Evolutionary conservation across 92 coral and sea anemone genomes (phyloP).

Genomic region (Palythoa heliodiscus): DNA sequence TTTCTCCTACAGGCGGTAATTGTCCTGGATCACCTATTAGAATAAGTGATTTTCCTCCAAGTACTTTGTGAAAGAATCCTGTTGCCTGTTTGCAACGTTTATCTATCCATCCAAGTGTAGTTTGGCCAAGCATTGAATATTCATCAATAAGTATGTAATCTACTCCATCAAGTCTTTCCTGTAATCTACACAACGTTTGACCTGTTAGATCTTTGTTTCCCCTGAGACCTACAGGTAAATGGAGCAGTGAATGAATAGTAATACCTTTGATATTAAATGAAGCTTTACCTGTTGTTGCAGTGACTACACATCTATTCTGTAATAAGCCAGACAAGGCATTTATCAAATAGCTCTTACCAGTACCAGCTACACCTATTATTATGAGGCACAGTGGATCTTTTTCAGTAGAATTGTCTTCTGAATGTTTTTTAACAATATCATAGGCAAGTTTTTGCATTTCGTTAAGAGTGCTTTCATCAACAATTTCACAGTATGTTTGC

Average conservation of each 20-base stretch:
- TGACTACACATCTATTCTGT: conserved; percentile 32
- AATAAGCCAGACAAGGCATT: conserved; percentile 17
- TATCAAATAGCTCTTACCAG: conserved; percentile 5
- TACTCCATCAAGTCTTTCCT: not conserved
- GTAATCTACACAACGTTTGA: conserved; percentile 4
- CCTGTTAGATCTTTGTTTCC: conserved; percentile 29
- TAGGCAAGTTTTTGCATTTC: conserved; percentile 38
- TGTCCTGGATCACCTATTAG: conserved; percentile 31
- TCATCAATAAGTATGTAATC: conserved; percentile 32
- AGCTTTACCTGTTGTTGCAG: conserved; percentile 44
- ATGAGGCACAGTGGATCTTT: not conserved
- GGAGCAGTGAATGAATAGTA: conserved; percentile 33
- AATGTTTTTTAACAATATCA: conserved; percentile 22
- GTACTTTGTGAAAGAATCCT: conserved; percentile 36
- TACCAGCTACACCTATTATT: conserved; percentile 6
- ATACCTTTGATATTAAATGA: conserved; percentile 33
- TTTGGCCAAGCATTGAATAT: conserved; percentile 57
- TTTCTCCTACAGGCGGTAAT: conserved; percentile 42
- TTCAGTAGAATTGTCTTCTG: not conserved
- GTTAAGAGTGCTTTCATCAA: conserved; percentile 16
- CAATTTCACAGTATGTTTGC: conserved; percentile 6
- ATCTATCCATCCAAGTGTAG: conserved; percentile 54
- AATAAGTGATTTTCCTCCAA: conserved; percentile 43
- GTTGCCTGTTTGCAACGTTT: conserved; percentile 58
- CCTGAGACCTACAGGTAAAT: conserved; percentile 20